A percentile compares a stretch with the other conserved stretches of the same genome.
Evolutionary conservation across 2,888 invertebrate genomes (phyloP).

Genomic region (Lymantria dispar): DNA sequence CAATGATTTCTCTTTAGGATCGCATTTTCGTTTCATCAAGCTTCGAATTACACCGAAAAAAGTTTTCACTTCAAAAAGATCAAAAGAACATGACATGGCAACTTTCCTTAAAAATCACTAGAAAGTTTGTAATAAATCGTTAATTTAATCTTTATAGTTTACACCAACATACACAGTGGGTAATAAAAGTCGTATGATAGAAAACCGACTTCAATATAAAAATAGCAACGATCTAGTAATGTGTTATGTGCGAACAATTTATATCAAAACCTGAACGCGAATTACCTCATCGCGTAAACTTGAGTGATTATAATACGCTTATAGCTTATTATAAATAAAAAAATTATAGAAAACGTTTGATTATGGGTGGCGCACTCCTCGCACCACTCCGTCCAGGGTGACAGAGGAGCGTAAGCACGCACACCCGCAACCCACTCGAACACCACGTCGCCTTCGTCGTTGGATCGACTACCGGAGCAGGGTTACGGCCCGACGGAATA

Average conservation of each 20-base stretch:
- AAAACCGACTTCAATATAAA: slow-evolving; percentile 10
- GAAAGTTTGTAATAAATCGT: slow-evolving; percentile 1
- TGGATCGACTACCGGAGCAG: too few relatives aligned
- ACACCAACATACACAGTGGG: slow-evolving; percentile 3
- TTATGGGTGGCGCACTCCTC: too few relatives aligned
- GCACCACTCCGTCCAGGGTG: too few relatives aligned
- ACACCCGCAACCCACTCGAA: too few relatives aligned
- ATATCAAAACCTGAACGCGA: slow-evolving; percentile 7
- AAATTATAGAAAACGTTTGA: not conserved
- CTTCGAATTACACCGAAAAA: too few relatives aligned
- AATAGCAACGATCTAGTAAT: slow-evolving; percentile 12
- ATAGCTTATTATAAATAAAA: too few relatives aligned
- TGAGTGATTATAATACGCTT: slow-evolving; percentile 1
- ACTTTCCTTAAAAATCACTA: not conserved
- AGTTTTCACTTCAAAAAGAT: not conserved
- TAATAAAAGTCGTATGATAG: slow-evolving; percentile 17
- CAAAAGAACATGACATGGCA: not conserved
- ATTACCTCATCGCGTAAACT: slow-evolving; percentile 15
- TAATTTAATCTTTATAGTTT: not conserved
- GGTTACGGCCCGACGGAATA: too few relatives aligned
- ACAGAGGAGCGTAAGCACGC: too few relatives aligned
- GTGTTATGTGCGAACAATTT: slow-evolving; percentile 9
- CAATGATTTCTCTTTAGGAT: too few relatives aligned
- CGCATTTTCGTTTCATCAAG: too few relatives aligned
- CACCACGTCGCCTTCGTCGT: too few relatives aligned